phyloP scores from a whole-genome alignment of 2,113 vertebrate species.

The Tiliqua scincoides region DNA sequence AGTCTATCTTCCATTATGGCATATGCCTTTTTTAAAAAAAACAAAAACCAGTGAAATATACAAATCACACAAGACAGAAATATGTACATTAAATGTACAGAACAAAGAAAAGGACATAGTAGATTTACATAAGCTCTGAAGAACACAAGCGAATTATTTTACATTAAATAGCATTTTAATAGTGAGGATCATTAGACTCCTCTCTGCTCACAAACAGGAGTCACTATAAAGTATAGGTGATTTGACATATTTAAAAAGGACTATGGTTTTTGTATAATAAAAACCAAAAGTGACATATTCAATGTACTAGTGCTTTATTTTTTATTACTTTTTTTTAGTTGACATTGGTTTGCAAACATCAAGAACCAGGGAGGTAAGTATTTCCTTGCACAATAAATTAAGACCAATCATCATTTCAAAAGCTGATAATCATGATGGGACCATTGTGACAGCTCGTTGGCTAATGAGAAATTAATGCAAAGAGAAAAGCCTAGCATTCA shows the following conservation, averaged over 20 bases:
- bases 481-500: constrained; percentile 46
- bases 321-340: constrained; percentile 48
- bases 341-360: constrained; percentile 72
- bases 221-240: constrained; percentile 75
- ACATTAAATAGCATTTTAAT: constrained; percentile 87
- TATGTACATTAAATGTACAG: constrained; percentile 88
- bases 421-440: constrained; percentile 57
- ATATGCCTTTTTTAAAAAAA: constrained; percentile 76
- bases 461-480: constrained; percentile 53
- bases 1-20: constrained; percentile 83
- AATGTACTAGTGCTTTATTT: constrained; percentile 81
- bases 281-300: constrained; percentile 82
- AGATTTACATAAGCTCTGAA: constrained; percentile 85
- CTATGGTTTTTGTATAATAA: constrained; percentile 79
- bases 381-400: constrained; percentile 82
- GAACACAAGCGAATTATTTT: constrained; percentile 82
- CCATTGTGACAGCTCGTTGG: constrained; percentile 59
- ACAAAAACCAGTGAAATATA: constrained; percentile 85
- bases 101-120: constrained; percentile 77
- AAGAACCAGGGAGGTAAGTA: constrained; percentile 73
- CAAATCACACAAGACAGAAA: constrained; percentile 84
- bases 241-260: constrained; percentile 70
- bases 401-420: constrained; percentile 67
- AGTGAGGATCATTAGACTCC: constrained; percentile 77
- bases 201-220: constrained; percentile 75